phyloP scores from a whole-genome alignment of 1,140 invertebrate species.

The Tetramorium parvispinum region DNA sequence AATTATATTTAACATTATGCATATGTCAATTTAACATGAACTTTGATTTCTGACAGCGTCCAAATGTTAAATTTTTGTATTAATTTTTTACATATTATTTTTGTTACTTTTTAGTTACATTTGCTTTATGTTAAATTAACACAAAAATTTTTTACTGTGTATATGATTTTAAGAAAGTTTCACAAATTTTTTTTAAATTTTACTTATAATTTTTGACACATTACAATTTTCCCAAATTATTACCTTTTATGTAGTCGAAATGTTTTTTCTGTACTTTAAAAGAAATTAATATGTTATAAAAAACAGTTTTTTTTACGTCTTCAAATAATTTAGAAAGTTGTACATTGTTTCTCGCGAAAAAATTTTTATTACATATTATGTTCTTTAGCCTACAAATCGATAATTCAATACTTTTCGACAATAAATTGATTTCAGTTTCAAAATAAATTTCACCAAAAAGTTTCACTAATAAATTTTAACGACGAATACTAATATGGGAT shows the following conservation, averaged over 20 bases:
- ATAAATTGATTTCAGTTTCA: neutral
- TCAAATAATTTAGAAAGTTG: slow-evolving; percentile 11
- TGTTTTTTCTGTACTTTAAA: neutral
- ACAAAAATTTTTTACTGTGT: too few species aligned
- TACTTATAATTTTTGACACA: too few species aligned
- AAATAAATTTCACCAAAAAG: neutral
- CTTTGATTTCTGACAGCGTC: too few species aligned
- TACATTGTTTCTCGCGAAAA: neutral
- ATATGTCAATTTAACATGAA: too few species aligned
- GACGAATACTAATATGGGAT: neutral
- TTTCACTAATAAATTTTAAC: slow-evolving; percentile 10
- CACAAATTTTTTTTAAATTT: too few species aligned
- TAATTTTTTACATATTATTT: too few species aligned
- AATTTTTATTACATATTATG: neutral
- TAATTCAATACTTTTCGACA: neutral
- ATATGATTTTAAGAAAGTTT: too few species aligned
- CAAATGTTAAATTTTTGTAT: too few species aligned
- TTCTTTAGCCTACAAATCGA: neutral
- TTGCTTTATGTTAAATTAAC: too few species aligned
- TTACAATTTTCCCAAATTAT: neutral
- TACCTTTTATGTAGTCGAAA: neutral
- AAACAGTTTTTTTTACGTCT: neutral
- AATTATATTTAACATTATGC: too few species aligned
- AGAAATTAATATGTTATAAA: neutral
- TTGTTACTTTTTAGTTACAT: too few species aligned